These are phyloP conservation scores for Eupeodes corollae DNA, from an alignment of 1,140 invertebrate species.

Conservation along the genomic window DNA sequence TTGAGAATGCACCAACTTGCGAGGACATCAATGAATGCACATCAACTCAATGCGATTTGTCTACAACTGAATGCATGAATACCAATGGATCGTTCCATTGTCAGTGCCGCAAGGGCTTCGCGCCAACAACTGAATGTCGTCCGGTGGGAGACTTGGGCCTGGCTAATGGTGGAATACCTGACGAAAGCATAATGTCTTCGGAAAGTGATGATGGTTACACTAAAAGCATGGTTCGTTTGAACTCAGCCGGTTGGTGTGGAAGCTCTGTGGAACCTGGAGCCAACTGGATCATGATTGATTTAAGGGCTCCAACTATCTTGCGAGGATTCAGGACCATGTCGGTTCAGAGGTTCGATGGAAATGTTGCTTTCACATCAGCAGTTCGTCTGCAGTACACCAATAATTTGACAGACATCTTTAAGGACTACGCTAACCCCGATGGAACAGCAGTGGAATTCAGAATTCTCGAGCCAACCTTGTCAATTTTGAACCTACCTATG, in stretches of 20 bases:
- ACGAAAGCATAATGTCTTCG: constrained; percentile 79
- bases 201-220: constrained; percentile 67
- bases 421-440: constrained; percentile 82
- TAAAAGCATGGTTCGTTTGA: constrained; percentile 71
- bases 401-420: constrained; percentile 77
- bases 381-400: constrained; percentile 79
- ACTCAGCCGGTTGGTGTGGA: constrained; percentile 80
- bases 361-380: constrained; percentile 74
- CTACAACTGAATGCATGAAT: constrained; percentile 85
- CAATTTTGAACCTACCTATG: constrained; percentile 77
- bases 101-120: constrained; percentile 74
- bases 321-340: constrained; percentile 82
- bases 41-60: constrained; percentile 76
- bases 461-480: constrained; percentile 74
- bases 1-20: constrained; percentile 73
- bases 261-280: constrained; percentile 67
- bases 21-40: constrained; percentile 91
- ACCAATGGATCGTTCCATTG: constrained; percentile 84
- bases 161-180: constrained; percentile 78
- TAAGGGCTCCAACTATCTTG: constrained; percentile 81
- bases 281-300: constrained; percentile 80
- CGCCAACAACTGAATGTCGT: constrained; percentile 77
- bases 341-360: constrained; percentile 63
- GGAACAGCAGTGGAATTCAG: constrained; percentile 87
- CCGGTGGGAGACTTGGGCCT: constrained; percentile 80